A percentile compares a stretch with the other conserved stretches of the same genome.
phyloP scores from a whole-genome alignment of 1,140 invertebrate species.

The Drosophila sechellia region DNA sequence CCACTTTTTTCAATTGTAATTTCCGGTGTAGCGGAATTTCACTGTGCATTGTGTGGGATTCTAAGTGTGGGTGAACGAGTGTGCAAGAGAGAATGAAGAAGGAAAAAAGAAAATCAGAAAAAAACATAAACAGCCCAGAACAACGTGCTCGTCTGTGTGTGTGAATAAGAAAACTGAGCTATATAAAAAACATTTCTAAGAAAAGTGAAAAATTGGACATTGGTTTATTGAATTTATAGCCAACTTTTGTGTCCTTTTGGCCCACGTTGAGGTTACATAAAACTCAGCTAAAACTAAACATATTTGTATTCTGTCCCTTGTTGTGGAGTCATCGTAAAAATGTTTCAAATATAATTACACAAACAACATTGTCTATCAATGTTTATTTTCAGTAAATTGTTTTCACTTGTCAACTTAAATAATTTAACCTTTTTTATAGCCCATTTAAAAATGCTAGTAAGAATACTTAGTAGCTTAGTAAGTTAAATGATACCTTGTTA shows the following conservation, averaged over 20 bases:
- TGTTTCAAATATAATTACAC: neutral
- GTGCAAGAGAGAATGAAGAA: constrained; percentile 39
- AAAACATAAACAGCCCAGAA: constrained; percentile 72
- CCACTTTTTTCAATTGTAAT: constrained; percentile 78
- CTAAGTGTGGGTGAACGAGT: constrained; percentile 14
- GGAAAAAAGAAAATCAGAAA: constrained; percentile 39
- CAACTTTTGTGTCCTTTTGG: constrained; percentile 27
- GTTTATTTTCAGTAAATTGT: neutral
- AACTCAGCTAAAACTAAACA: constrained; percentile 17
- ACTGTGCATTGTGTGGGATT: constrained; percentile 48
- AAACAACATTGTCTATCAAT: constrained; percentile 5
- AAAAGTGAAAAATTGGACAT: constrained; percentile 34
- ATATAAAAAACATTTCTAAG: constrained; percentile 15
- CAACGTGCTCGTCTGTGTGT: constrained; percentile 29
- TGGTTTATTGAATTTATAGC: constrained; percentile 58
- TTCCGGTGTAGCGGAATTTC: constrained; percentile 78
- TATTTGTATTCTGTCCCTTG: neutral
- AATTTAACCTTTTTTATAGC: neutral
- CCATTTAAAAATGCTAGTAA: neutral
- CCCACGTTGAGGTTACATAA: constrained; percentile 66
- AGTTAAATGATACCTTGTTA: neutral
- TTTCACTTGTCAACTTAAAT: neutral
- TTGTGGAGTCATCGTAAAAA: constrained; percentile 5
- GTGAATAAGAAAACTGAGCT: constrained; percentile 28
- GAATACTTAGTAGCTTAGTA: neutral